These are phyloP conservation scores for Sparidentex hasta DNA, from an alignment of 2,797 vertebrate species.

Conservation along the genomic window DNA sequence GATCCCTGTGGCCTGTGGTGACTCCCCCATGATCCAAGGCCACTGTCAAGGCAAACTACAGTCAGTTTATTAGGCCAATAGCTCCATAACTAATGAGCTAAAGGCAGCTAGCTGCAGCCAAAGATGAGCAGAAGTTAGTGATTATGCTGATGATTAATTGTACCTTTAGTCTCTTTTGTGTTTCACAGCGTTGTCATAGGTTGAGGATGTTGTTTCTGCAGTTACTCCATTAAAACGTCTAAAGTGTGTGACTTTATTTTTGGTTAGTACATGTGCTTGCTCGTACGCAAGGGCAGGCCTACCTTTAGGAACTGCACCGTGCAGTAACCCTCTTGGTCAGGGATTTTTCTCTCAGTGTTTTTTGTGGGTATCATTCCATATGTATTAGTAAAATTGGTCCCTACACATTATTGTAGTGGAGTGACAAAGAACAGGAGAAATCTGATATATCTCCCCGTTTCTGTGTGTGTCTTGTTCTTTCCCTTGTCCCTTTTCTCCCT, in stretches of 20 bases:
- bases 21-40: no score
- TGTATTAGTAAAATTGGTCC: conserved; percentile 86
- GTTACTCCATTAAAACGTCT: not conserved
- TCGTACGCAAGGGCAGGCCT: not conserved
- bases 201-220: not conserved
- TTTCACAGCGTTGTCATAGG: not conserved
- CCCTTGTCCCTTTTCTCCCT: conserved; percentile 60
- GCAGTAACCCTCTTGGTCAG: conserved; percentile 50
- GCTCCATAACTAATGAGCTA: no score
- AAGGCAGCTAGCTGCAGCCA: no score
- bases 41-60: no score
- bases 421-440: conserved; percentile 91
- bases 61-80: no score
- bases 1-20: no score
- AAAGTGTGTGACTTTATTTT: not conserved
- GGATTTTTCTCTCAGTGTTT: conserved; percentile 79
- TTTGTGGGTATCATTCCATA: conserved; percentile 81
- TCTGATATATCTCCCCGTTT: conserved; percentile 82
- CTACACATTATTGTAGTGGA: conserved; percentile 92
- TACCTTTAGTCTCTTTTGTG: not conserved
- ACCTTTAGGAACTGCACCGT: no score
- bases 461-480: conserved; percentile 70
- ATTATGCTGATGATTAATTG: no score
- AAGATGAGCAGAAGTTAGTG: no score
- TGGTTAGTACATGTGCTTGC: not conserved